Percentiles rank a stretch among this genome's conserved stretches.
Evolutionary conservation across 1,140 invertebrate genomes (phyloP).

Genomic region (Magallana angulata): DNA sequence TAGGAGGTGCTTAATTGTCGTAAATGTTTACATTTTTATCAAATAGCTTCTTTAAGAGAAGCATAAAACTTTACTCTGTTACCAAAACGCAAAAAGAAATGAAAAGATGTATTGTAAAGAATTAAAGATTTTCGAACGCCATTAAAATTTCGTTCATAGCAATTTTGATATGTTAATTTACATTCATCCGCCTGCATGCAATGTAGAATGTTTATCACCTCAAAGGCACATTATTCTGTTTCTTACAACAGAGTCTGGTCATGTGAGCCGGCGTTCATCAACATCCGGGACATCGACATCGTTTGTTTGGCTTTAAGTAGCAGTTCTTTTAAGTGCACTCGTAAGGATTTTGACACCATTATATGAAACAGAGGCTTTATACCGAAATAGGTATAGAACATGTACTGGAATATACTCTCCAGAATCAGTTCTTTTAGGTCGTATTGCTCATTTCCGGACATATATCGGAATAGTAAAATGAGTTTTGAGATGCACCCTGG

Average conservation of each 20-base stretch:
- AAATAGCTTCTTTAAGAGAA: too few relatives aligned
- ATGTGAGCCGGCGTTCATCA: conserved; percentile 35
- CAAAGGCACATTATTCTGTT: too few relatives aligned
- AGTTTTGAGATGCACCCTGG: conserved; percentile 65
- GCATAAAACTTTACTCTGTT: too few relatives aligned
- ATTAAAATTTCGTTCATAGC: too few relatives aligned
- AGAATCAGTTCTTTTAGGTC: conserved; percentile 59
- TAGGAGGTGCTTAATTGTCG: too few relatives aligned
- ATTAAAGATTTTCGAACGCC: too few relatives aligned
- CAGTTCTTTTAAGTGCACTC: conserved; percentile 36
- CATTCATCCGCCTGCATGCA: too few relatives aligned
- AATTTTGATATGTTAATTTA: too few relatives aligned
- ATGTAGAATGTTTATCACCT: too few relatives aligned
- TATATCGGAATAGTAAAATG: conserved; percentile 45
- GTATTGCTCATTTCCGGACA: conserved; percentile 41
- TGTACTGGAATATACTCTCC: conserved; percentile 65
- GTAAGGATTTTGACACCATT: conserved; percentile 54
- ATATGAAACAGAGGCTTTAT: conserved; percentile 62
- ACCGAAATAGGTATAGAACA: conserved; percentile 67
- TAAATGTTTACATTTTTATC: too few relatives aligned
- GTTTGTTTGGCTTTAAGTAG: conserved; percentile 52
- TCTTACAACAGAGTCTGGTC: conserved; percentile 49
- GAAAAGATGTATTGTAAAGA: too few relatives aligned
- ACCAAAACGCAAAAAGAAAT: too few relatives aligned
- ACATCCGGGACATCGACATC: conserved; percentile 47